Evolutionary conservation across 2,113 vertebrate species (phyloP), one percentile per base, ranked within the genome.

Genomic region (Chloroceryle aenea): DNA sequence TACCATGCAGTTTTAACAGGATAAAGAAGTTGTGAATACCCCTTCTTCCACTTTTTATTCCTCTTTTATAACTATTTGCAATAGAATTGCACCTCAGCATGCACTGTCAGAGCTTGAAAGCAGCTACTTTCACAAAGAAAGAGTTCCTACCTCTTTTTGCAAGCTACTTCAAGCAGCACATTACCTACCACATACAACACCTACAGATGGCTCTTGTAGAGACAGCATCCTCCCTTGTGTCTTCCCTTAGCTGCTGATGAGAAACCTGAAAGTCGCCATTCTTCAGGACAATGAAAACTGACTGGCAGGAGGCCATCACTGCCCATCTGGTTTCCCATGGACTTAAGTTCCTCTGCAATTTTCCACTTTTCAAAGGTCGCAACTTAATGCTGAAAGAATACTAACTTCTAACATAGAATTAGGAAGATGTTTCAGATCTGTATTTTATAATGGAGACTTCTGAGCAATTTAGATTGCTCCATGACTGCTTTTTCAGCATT

Each of bases 401-500:
- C 9, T 7, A 3, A 55, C 64, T 85, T 69, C 74, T 77, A 91
- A 67, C 22, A 58, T 12, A 42, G 10, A 67, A 63, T 74, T 7
- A 75, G 12, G 32, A 61, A 78, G 48, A 78, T 10, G 3, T 45
- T 63, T 62, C 56, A n/a, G 17, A 47, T 83, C 14, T 27, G 3
- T 32, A 30, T 90, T 94, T 77, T 50, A 19, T 26, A 83, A 66
- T 0, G 0, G 26, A 50, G 43, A 14, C 38, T 87, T 92, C 53
- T 23, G n/a, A 79, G 40, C 32, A 72, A 43, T 53, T 53, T 48
- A 88, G 23, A 40, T 59, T 56, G 34, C n/a, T 84, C 14, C 45
- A 34, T 0, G 5, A 42, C 25, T 38, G 15, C 30, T n/a, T 56
- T 64, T 48, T 22, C 30, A 25, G 10, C 0, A 2, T 42, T 53